Evolutionary conservation across 2,888 invertebrate genomes (phyloP).

Genomic region (Monoplex corrugatus): DNA sequence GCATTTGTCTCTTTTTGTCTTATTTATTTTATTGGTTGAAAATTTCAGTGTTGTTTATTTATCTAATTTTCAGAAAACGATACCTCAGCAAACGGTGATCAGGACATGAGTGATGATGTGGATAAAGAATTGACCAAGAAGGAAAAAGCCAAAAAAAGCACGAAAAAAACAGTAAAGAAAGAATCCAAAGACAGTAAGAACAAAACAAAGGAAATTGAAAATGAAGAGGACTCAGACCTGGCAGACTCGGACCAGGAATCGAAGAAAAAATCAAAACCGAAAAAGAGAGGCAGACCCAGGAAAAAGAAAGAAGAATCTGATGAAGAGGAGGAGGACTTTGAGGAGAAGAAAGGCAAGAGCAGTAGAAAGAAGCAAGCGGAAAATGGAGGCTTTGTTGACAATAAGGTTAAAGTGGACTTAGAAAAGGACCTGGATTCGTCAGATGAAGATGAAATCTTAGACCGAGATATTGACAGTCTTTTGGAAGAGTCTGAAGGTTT

Average conservation of each 20-base stretch:
- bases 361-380: conserved; percentile 27
- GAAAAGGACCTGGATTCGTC: conserved; percentile 58
- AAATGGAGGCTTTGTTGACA: conserved; percentile 45
- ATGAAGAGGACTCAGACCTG: conserved; percentile 22
- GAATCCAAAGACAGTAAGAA: conserved; percentile 21
- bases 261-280: not conserved
- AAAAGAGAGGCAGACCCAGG: not conserved
- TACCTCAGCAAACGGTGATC: conserved; percentile 10
- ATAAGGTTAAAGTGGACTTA: conserved; percentile 42
- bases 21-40: too few relatives aligned
- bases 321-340: conserved; percentile 6
- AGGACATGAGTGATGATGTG: conserved; percentile 4
- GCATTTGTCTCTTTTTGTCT: not conserved
- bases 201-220: conserved; percentile 40
- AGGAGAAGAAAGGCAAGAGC: not conserved
- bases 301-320: conserved; percentile 18
- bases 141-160: not conserved
- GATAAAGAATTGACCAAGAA: not conserved
- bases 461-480: conserved; percentile 67
- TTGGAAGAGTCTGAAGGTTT: conserved; percentile 44
- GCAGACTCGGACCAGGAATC: not conserved
- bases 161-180: conserved; percentile 20
- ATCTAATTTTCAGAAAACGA: conserved; percentile 26
- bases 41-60: too few relatives aligned
- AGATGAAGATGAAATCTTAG: conserved; percentile 65